phyloP scores from a whole-genome alignment of 37 sponge, comb jelly and placozoan species.

The Mnemiopsis leidyi region DNA sequence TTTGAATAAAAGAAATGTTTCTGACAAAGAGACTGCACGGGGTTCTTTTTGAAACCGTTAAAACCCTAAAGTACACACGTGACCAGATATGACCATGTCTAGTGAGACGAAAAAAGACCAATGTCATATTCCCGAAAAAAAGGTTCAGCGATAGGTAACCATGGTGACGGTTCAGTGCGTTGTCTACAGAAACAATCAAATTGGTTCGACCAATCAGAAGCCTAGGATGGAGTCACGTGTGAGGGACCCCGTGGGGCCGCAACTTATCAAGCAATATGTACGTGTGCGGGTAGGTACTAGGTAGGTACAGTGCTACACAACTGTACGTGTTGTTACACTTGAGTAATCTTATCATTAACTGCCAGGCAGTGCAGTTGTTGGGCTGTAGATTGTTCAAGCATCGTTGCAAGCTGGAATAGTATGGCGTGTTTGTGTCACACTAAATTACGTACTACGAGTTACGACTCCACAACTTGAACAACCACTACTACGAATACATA shows the following conservation, averaged over 20 bases:
- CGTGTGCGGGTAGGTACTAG: neutral
- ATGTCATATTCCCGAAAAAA: too few relatives aligned
- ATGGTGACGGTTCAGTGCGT: neutral
- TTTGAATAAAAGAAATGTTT: neutral
- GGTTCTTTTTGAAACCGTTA: neutral
- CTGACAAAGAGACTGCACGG: neutral
- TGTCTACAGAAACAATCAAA: neutral
- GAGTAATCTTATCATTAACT: neutral
- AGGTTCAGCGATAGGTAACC: too few relatives aligned
- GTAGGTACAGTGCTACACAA: neutral
- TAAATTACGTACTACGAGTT: too few relatives aligned
- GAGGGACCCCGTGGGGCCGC: neutral
- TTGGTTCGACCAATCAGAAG: neutral
- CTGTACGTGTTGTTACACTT: neutral
- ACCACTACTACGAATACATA: too few relatives aligned
- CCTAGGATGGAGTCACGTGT: neutral
- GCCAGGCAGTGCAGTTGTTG: neutral
- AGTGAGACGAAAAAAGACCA: too few relatives aligned
- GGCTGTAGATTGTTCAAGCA: neutral
- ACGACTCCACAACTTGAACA: too few relatives aligned
- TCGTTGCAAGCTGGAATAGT: too few relatives aligned
- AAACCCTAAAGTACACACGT: neutral
- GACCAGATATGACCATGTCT: too few relatives aligned
- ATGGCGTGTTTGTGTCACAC: too few relatives aligned
- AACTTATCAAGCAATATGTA: conserved; percentile 22